Evolutionary conservation across 2,113 vertebrate species (phyloP).

Genomic region (Myiopsitta monachus): DNA sequence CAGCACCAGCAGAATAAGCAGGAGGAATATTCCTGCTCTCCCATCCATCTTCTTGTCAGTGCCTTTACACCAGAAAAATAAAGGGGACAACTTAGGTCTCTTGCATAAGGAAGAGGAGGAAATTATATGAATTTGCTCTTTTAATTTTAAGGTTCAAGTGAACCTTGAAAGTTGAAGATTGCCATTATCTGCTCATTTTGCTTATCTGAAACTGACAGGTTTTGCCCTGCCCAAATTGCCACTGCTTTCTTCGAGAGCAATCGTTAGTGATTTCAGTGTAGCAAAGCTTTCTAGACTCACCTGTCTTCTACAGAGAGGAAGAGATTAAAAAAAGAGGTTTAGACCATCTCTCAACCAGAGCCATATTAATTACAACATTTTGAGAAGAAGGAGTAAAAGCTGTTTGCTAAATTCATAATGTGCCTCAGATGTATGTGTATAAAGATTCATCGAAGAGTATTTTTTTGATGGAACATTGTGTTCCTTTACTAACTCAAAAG

Average conservation of each 20-base stretch:
- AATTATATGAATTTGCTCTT: neutral
- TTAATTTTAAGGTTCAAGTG: neutral
- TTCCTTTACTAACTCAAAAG: neutral
- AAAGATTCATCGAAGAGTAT: conserved; percentile 37
- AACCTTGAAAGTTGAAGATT: neutral
- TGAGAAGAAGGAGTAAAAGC: neutral
- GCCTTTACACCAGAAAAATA: neutral
- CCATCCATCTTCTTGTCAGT: neutral
- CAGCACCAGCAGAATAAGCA: neutral
- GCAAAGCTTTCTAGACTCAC: neutral
- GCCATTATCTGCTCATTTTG: neutral
- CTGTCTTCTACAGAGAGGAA: neutral
- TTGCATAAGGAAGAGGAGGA: neutral
- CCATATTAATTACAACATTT: conserved; percentile 2
- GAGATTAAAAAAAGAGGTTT: neutral
- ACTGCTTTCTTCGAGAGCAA: neutral
- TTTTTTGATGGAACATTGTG: neutral
- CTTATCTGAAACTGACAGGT: neutral
- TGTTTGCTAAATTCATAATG: conserved; percentile 34
- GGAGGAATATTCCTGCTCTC: neutral
- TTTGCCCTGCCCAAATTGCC: neutral
- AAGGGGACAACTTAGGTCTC: neutral
- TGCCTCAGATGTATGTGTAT: neutral
- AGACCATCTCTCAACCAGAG: neutral
- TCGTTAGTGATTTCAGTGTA: neutral